Evolutionary conservation across 2,888 invertebrate genomes (phyloP).

Genomic region (Diadegma fenestrale): DNA sequence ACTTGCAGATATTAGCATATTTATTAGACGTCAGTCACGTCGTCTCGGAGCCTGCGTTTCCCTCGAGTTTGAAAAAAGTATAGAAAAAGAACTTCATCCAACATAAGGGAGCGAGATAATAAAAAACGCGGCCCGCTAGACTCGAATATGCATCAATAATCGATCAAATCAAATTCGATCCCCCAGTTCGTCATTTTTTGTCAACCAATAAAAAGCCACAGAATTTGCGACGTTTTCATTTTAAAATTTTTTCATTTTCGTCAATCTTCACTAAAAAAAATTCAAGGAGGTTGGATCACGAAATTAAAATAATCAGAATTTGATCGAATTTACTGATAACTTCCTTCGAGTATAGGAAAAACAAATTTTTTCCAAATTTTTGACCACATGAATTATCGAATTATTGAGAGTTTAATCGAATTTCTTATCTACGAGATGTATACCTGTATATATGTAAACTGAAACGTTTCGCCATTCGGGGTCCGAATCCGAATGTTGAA

Average conservation of each 20-base stretch:
- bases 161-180: neutral
- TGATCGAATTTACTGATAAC: too few species aligned
- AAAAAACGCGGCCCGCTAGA: neutral
- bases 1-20: conserved; percentile 74
- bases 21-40: conserved; percentile 75
- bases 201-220: neutral
- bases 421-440: too few species aligned
- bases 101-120: conserved; percentile 27
- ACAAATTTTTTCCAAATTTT: too few species aligned
- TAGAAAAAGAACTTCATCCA: conserved; percentile 36
- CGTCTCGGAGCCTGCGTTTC: conserved; percentile 32
- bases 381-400: too few species aligned
- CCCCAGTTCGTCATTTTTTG: neutral
- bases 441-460: too few species aligned
- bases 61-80: conserved; percentile 40
- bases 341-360: too few species aligned
- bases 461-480: too few species aligned
- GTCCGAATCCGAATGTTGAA: too few species aligned
- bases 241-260: neutral
- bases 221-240: neutral
- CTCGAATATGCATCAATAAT: neutral
- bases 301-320: too few species aligned
- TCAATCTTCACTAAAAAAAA: neutral
- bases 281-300: too few species aligned
- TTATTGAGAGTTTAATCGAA: too few species aligned